phyloP scores from a whole-genome alignment of 2,113 vertebrate species.

The Lampris megalopsis region DNA sequence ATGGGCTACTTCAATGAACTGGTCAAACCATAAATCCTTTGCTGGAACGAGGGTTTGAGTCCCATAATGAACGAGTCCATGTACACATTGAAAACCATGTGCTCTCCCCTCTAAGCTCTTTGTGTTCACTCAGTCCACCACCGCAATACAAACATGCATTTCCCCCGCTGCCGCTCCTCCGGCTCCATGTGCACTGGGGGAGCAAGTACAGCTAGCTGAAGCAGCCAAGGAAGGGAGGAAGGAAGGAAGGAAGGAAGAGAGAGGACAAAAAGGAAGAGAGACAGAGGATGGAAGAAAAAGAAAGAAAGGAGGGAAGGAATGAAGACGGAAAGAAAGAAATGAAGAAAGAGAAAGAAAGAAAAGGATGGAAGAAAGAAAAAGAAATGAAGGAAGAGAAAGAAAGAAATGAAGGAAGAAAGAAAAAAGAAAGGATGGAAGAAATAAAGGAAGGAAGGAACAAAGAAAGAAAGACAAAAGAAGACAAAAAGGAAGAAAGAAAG shows the following conservation, averaged over 20 bases:
- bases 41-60: conserved; percentile 24
- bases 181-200: no score
- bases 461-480: background rate
- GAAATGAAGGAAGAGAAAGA: conserved; percentile 22
- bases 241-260: no score
- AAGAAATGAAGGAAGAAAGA: conserved; percentile 1
- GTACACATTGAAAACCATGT: conserved; percentile 36
- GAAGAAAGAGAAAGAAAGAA: background rate
- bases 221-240: no score
- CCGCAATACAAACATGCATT: no score
- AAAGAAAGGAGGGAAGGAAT: no score
- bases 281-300: no score
- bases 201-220: no score
- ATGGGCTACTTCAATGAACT: conserved; percentile 61
- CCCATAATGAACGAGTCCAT: conserved; percentile 20
- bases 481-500: background rate
- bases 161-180: no score
- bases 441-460: background rate
- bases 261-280: no score
- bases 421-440: conserved; percentile 5
- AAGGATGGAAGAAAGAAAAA: background rate
- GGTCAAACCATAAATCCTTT: conserved; percentile 57
- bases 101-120: background rate
- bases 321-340: conserved; percentile 9
- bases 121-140: background rate